These are phyloP conservation scores for Dromococcyx pavoninus DNA, from an alignment of 2,797 vertebrate species.

Conservation along the genomic window DNA sequence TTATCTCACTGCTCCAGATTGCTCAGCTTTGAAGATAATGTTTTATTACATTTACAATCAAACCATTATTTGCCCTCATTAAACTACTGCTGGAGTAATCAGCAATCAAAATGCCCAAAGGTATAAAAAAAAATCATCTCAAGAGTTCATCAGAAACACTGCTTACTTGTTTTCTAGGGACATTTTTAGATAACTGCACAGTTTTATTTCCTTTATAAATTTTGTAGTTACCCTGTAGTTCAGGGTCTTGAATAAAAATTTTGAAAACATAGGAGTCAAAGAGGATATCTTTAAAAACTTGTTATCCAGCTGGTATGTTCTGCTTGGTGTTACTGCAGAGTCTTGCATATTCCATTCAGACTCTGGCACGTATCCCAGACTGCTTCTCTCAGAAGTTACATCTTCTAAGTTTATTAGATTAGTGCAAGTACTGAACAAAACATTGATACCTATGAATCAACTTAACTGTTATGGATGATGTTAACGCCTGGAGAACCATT, in stretches of 20 bases:
- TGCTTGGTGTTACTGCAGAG: neutral
- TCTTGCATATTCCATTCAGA: neutral
- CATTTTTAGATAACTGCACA: neutral
- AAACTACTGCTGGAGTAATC: neutral
- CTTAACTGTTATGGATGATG: neutral
- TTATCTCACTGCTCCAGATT: neutral
- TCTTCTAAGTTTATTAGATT: neutral
- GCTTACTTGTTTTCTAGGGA: neutral
- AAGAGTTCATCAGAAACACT: neutral
- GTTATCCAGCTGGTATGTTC: neutral
- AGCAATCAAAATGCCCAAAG: neutral
- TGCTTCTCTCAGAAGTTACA: neutral
- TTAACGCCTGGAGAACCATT: neutral
- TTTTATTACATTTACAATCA: neutral
- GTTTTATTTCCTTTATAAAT: neutral
- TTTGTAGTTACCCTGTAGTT: neutral
- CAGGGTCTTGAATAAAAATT: neutral
- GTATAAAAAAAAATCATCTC: neutral
- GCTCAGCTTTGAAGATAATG: neutral
- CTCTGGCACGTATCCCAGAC: rapidly evolving
- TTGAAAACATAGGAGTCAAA: neutral
- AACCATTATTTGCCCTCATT: neutral
- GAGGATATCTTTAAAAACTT: neutral
- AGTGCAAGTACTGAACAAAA: neutral
- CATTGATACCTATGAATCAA: rapidly evolving